These are phyloP conservation scores for Nephrotoma appendiculata DNA, from an alignment of 2,888 invertebrate genomes.

Conservation along the genomic window DNA sequence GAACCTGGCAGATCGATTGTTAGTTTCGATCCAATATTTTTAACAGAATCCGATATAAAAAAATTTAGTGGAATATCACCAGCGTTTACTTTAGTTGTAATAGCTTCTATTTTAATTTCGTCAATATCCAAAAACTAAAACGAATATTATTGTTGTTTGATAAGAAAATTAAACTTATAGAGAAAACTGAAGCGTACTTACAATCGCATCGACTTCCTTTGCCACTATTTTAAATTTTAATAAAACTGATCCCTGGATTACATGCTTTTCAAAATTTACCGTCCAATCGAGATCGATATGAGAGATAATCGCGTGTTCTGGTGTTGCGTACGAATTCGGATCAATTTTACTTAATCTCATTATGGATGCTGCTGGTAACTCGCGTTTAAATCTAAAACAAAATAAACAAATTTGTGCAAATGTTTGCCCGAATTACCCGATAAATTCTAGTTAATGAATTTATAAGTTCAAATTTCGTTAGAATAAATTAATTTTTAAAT, in stretches of 20 bases:
- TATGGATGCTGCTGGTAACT: not conserved
- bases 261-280: constrained; percentile 55
- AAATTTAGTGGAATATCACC: constrained; percentile 41
- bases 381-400: not conserved
- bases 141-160: not conserved
- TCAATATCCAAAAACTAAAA: constrained; percentile 61
- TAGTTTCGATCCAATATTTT: constrained; percentile 63
- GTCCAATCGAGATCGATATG: constrained; percentile 48
- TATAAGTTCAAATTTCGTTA: too few relatives aligned
- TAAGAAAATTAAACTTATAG: constrained; percentile 5
- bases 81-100: constrained; percentile 34
- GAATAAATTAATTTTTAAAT: too few relatives aligned
- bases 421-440: not conserved
- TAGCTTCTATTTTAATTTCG: constrained; percentile 47
- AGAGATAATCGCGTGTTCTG: constrained; percentile 50
- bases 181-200: constrained; percentile 30
- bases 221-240: constrained; percentile 43
- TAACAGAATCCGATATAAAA: constrained; percentile 42
- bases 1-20: constrained; percentile 47
- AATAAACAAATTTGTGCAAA: not conserved
- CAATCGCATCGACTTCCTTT: constrained; percentile 39
- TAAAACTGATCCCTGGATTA: constrained; percentile 49
- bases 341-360: constrained; percentile 52
- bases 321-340: constrained; percentile 70
- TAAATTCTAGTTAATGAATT: too few relatives aligned